Conservation (phyloP, 1,140 invertebrate species). For the Caenorhabditis tropicalis region DNA sequence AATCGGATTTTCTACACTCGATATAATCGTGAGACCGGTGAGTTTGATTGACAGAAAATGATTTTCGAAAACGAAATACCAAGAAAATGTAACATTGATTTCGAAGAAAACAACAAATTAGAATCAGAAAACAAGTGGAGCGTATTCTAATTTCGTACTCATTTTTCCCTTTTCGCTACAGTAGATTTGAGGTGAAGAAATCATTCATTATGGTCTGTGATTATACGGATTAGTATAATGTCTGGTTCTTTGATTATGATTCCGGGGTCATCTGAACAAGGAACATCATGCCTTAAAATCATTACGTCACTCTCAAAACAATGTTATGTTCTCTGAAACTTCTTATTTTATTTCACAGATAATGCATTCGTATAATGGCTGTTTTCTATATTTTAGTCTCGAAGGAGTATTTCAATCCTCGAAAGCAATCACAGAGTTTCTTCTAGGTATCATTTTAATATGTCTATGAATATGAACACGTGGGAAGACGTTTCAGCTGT, state of each 20-base stretch:
- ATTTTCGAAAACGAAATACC: no score
- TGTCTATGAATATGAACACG: no score
- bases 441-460: not conserved
- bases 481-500: no score
- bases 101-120: not conserved
- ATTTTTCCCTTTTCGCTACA: not conserved
- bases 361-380: conserved; percentile 2
- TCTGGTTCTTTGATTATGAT: no score
- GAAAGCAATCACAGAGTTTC: not conserved
- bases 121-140: not conserved
- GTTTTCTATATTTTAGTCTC: conserved; percentile 3
- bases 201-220: not conserved
- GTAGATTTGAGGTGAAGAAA: not conserved
- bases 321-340: not conserved
- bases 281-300: no score
- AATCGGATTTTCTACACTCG: not conserved
- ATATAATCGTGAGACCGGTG: conserved; percentile 4
- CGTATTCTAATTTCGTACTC: not conserved
- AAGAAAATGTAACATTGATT: not conserved
- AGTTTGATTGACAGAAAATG: not conserved
- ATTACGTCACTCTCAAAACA: no score
- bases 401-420: not conserved
- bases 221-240: no score
- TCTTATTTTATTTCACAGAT: not conserved
- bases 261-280: no score